Evolutionary conservation across 2,113 vertebrate genomes (phyloP), one percentile per base, ranked within the genome.

Genomic region (Rhadina sibilatrix): DNA sequence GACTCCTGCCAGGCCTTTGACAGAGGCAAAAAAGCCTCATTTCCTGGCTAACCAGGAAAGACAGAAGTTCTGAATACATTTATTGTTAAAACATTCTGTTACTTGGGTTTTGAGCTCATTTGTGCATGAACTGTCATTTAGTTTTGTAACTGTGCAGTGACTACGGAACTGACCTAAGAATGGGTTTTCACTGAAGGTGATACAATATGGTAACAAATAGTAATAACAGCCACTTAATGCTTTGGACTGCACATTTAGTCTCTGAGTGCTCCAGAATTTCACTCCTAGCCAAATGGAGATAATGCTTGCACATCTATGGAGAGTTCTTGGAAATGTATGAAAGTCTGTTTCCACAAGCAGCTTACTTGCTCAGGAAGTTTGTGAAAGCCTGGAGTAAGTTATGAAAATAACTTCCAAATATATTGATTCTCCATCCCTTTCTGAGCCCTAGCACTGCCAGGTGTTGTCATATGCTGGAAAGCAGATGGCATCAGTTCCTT

Each of bases 1-100:
- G 77, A 89, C n/a, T 90, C 83, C 87, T 74, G 74, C 81, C 49
- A 91, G 83, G 83, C 53, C 69, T 91, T 94, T 96, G 92, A 93
- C 74, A 87, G 78, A 70, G 42, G 47, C 47, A 61, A 84, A 94
- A 91, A 84, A 66, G 50, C 47, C 35, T 93, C 37, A 57, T 86
- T 94, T 91, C 92, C 82, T 93, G 90, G 42, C 63, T 77, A 85
- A 94, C 33, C 54, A 89, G 63, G 68, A 78, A 89, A 82, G 77
- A 76, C 53, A 82, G 74, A 86, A 80, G 38, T 94, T 85, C 66
- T 89, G 82, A 93, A 95, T 91, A 59, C 42, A 37, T 50, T 87
- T 74, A 12, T 86, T 85, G 63, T 74, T 83, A 49, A 93, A 91
- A 70, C 27, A 60, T 59, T 47, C 57, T 7, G 1, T 44, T 87